Evolutionary conservation across 2,888 invertebrate genomes (phyloP).

Genomic region (Erebia epiphron): DNA sequence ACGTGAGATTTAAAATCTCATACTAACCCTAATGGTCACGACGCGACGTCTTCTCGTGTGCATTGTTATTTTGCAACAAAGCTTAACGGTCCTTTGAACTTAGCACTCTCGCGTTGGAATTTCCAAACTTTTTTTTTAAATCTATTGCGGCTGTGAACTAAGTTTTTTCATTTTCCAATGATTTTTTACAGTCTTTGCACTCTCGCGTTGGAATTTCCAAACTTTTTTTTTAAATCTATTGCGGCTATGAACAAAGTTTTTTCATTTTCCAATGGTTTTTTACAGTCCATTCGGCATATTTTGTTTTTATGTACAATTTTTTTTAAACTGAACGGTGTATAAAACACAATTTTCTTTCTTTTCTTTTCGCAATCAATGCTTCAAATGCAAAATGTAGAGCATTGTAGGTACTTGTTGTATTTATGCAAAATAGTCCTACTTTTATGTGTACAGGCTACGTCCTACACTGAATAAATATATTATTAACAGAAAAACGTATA

Average conservation of each 20-base stretch:
- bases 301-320: background rate
- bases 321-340: background rate
- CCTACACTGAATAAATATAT: no score
- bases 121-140: background rate
- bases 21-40: no score
- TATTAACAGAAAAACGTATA: no score
- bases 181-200: background rate
- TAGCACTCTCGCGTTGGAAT: background rate
- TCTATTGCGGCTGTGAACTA: background rate
- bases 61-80: background rate
- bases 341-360: background rate
- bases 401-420: no score
- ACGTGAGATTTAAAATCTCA: no score
- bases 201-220: background rate
- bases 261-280: background rate
- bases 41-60: background rate
- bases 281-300: background rate
- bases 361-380: slow-evolving; percentile 6
- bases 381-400: background rate
- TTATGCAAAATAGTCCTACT: background rate
- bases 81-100: background rate
- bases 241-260: background rate
- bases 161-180: background rate
- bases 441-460: no score
- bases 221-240: background rate